A percentile compares a stretch with the other conserved stretches of the same genome.
These are phyloP conservation scores for Corythornis cristatus DNA, from an alignment of 2,113 vertebrate species.

Conservation along the genomic window DNA sequence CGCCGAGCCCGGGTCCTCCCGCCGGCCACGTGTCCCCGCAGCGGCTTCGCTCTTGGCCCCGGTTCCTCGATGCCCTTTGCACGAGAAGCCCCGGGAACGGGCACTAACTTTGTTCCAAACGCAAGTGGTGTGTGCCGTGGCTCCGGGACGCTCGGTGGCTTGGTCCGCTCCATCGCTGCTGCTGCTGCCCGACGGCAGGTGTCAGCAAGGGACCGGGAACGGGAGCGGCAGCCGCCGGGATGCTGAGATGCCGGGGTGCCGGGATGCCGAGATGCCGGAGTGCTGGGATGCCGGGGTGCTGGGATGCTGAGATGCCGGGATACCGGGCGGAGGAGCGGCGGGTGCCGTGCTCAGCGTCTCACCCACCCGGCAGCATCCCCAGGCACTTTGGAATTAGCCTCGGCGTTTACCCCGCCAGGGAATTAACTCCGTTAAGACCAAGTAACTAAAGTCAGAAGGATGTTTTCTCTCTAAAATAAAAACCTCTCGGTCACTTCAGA, in stretches of 20 bases:
- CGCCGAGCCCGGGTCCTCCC: no score
- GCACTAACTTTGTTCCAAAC: fast-evolving
- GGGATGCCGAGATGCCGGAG: no score
- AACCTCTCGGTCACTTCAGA: fast-evolving
- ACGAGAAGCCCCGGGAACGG: fast-evolving
- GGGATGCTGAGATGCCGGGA: no score
- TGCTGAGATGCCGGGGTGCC: no score
- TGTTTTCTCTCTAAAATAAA: background rate
- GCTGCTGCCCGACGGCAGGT: background rate
- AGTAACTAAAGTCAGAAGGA: background rate
- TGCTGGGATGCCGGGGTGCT: no score
- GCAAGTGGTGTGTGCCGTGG: fast-evolving
- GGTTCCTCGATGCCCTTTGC: no score
- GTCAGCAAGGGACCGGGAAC: background rate
- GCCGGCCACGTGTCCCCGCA: background rate
- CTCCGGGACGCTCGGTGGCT: background rate
- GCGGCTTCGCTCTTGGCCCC: background rate
- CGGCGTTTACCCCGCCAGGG: fast-evolving
- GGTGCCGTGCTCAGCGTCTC: background rate
- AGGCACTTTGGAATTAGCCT: fast-evolving
- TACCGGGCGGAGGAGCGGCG: background rate
- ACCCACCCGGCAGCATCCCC: background rate
- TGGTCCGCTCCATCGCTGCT: background rate
- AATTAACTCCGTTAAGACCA: fast-evolving
- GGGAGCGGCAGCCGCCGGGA: background rate